A percentile compares a stretch with the other conserved stretches of the same genome.
phyloP scores from a whole-genome alignment of 2,888 invertebrate species.

The Dyspetes luteomarginatus region DNA sequence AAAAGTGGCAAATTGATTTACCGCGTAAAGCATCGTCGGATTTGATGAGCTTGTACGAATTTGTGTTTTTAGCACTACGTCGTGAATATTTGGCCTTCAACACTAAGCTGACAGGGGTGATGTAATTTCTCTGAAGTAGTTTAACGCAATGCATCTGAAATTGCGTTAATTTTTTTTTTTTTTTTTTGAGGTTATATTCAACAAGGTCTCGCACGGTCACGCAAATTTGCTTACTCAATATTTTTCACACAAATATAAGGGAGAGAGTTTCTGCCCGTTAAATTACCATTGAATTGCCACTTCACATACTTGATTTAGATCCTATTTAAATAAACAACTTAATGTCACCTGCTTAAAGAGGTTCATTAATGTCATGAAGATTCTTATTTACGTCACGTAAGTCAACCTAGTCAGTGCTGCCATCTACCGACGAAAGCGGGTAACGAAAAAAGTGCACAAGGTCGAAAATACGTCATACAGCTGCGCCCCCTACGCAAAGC shows the following conservation, averaged over 20 bases:
- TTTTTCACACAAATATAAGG: neutral
- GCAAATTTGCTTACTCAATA: neutral
- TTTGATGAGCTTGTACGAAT: conserved; percentile 77
- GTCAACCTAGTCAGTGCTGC: no score
- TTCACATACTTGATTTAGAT: conserved; percentile 66
- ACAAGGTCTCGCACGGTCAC: neutral
- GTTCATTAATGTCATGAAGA: conserved; percentile 66
- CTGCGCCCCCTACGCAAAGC: no score
- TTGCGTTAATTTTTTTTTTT: conserved; percentile 33
- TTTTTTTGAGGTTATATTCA: conserved; percentile 66
- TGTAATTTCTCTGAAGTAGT: conserved; percentile 74
- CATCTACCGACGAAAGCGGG: no score
- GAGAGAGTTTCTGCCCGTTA: neutral
- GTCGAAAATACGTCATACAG: no score
- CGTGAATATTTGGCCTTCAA: conserved; percentile 77
- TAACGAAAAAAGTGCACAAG: no score
- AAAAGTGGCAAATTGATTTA: conserved; percentile 61
- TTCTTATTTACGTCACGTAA: no score
- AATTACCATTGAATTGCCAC: conserved; percentile 54
- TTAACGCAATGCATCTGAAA: conserved; percentile 81
- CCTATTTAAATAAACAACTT: conserved; percentile 41
- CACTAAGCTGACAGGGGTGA: conserved; percentile 71
- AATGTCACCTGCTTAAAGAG: conserved; percentile 34
- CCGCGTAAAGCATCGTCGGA: conserved; percentile 75
- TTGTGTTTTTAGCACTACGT: conserved; percentile 78